These are phyloP conservation scores for Diuraphis noxia DNA, from an alignment of 1,140 invertebrate genomes.

Conservation along the genomic window DNA sequence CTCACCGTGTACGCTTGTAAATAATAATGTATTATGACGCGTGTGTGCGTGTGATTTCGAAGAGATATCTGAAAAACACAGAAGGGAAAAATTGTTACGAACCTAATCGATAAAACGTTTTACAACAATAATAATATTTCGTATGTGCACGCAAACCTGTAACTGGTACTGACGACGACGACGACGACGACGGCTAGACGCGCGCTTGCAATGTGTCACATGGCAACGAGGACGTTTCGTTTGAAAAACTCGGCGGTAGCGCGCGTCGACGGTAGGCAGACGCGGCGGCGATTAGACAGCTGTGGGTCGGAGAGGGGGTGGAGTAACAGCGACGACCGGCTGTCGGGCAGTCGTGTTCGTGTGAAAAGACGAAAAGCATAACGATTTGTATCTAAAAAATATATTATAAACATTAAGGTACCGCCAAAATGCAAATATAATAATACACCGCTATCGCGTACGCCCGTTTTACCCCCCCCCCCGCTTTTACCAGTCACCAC, in stretches of 20 bases:
- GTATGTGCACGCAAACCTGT: slow-evolving; percentile 40
- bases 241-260: neutral
- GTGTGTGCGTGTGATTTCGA: neutral
- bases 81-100: neutral
- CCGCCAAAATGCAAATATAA: neutral
- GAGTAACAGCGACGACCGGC: neutral
- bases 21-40: neutral
- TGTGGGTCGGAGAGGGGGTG: neutral
- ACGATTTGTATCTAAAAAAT: neutral
- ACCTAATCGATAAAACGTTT: slow-evolving; percentile 21
- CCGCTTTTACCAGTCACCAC: neutral
- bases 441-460: neutral
- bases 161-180: slow-evolving; percentile 45
- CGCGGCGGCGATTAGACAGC: neutral
- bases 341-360: neutral
- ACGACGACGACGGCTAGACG: slow-evolving; percentile 1
- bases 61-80: neutral
- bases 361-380: neutral
- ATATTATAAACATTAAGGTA: neutral
- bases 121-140: slow-evolving; percentile 3
- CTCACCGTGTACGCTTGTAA: neutral
- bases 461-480: neutral
- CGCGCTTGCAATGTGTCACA: slow-evolving; percentile 15
- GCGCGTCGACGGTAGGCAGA: neutral
- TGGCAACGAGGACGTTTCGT: neutral